Evolutionary conservation across 2,113 vertebrate species (phyloP).

Genomic region (Anguilla rostrata): DNA sequence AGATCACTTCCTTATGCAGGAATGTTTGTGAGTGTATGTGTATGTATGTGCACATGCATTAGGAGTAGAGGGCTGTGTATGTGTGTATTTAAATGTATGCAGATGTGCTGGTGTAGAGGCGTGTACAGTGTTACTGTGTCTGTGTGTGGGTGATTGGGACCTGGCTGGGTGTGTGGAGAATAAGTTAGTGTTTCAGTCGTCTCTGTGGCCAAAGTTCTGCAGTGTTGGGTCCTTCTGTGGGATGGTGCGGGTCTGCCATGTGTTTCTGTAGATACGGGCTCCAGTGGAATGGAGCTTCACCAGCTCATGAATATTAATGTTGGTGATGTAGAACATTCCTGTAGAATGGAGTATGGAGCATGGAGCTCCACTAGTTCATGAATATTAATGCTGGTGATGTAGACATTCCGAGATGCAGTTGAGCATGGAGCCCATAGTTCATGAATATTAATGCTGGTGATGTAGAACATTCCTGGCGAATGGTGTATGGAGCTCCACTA

Average conservation of each 20-base stretch:
- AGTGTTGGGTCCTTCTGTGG: neutral
- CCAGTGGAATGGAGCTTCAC: neutral
- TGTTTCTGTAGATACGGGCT: neutral
- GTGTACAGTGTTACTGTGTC: neutral
- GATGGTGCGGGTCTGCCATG: neutral
- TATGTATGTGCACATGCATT: neutral
- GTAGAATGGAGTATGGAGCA: no score
- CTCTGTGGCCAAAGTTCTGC: neutral
- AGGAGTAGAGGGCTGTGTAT: neutral
- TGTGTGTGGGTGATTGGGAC: neutral
- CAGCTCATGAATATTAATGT: slow-evolving; percentile 29
- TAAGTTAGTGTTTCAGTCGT: neutral
- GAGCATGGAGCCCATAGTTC: no score
- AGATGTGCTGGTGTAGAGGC: neutral
- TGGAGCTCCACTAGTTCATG: no score
- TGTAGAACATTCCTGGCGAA: slow-evolving; percentile 38
- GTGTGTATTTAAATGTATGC: neutral
- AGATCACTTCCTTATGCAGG: neutral
- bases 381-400: no score
- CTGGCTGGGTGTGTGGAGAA: neutral
- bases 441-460: slow-evolving; percentile 30
- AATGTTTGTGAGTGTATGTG: neutral
- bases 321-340: slow-evolving; percentile 30
- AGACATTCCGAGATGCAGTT: no score
- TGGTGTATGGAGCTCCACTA: no score